Evolutionary conservation across 1,140 invertebrate genomes (phyloP).

Genomic region (Micrasema minimum): DNA sequence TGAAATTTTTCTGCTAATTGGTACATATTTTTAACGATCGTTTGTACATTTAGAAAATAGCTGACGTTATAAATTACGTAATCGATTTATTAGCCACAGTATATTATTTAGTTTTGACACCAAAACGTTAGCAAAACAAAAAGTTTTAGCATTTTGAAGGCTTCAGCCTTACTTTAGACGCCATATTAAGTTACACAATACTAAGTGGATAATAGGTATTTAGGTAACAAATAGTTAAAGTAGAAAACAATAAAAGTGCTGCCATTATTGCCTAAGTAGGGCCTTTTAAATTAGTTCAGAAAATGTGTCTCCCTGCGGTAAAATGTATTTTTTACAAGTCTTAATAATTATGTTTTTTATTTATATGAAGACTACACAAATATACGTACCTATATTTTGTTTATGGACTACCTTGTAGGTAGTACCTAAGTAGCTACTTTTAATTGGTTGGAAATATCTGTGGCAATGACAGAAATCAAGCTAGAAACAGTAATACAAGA

Average conservation of each 20-base stretch:
- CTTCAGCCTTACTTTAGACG: neutral
- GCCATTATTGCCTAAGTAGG: neutral
- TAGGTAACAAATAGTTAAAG: neutral
- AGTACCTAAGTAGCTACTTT: no score
- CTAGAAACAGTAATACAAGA: no score
- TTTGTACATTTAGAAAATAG: no score
- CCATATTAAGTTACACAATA: constrained; percentile 13
- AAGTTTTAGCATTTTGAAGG: constrained; percentile 1
- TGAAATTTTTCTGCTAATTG: no score
- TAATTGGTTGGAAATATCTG: no score
- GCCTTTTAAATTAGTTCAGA: neutral
- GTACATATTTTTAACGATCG: no score
- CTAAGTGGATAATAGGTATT: constrained; percentile 4
- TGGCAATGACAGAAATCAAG: no score
- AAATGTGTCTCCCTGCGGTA: no score
- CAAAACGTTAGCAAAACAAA: neutral
- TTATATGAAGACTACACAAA: no score
- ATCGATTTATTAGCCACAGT: neutral
- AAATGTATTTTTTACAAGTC: neutral
- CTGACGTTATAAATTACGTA: neutral
- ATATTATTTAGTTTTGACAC: neutral
- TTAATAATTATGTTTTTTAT: neutral
- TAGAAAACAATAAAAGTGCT: neutral
- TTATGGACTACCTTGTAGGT: no score
- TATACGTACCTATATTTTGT: no score